phyloP scores from a whole-genome alignment of 2,888 invertebrate species.

The Parochlus steinenii region DNA sequence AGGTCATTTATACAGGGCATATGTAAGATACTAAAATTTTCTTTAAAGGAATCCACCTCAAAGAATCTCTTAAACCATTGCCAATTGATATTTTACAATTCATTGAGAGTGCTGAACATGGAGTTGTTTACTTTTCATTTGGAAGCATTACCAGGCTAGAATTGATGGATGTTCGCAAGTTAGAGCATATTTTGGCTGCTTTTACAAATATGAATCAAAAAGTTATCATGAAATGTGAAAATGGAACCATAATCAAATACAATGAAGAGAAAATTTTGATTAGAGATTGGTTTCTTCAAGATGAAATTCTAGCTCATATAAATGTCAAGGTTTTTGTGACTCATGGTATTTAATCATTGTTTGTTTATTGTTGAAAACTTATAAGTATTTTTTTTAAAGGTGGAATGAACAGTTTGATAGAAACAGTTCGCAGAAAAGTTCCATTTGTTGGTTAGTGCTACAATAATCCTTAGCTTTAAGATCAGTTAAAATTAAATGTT shows the following conservation, averaged over 20 bases:
- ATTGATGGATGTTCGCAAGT: slow-evolving; percentile 20
- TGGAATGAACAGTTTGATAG: too few species aligned
- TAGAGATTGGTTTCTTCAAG: slow-evolving; percentile 6
- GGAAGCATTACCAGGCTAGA: slow-evolving; percentile 28
- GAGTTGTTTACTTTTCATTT: slow-evolving; percentile 33
- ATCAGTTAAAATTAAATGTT: not conserved
- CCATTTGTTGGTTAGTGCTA: not conserved
- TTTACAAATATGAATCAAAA: slow-evolving; percentile 13
- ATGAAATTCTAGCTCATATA: slow-evolving; percentile 4
- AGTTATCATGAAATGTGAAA: slow-evolving; percentile 14
- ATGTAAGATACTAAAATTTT: too few species aligned
- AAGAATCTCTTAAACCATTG: slow-evolving; percentile 21
- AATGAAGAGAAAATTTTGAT: slow-evolving; percentile 8
- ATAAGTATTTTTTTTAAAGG: slow-evolving; percentile 14
- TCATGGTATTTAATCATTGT: too few species aligned
- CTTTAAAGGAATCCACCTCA: slow-evolving; percentile 29
- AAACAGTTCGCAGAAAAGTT: too few species aligned
- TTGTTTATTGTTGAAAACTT: too few species aligned
- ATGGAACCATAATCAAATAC: too few species aligned
- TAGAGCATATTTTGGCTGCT: slow-evolving; percentile 18
- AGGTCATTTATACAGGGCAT: slow-evolving; percentile 24
- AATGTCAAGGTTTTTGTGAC: slow-evolving; percentile 6
- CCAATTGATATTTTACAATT: slow-evolving; percentile 27
- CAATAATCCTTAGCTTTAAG: slow-evolving; percentile 1
- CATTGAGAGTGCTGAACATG: slow-evolving; percentile 27